phyloP scores from a whole-genome alignment of 1,140 invertebrate species.

The Danaus melanippus region DNA sequence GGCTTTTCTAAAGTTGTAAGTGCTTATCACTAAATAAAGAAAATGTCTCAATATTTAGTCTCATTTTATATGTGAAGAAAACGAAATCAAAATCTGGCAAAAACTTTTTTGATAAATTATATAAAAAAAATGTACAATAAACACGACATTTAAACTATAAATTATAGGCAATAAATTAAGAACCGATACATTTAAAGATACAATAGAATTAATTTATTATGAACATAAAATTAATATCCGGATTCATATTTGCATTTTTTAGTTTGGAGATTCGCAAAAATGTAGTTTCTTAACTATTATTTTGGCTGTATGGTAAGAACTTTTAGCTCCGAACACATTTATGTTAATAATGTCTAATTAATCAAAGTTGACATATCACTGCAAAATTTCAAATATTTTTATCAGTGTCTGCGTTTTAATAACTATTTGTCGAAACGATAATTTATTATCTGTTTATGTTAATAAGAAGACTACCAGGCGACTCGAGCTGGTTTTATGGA shows the following conservation, averaged over 20 bases:
- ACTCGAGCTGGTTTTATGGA: conserved; percentile 58
- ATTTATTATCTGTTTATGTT: conserved; percentile 59
- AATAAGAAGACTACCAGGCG: conserved; percentile 52
- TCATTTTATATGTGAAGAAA: too few relatives aligned
- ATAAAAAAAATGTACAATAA: too few relatives aligned
- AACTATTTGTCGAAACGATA: conserved; percentile 63
- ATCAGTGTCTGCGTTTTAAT: conserved; percentile 45
- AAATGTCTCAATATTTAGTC: too few relatives aligned
- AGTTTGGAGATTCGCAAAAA: too few relatives aligned
- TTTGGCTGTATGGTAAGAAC: too few relatives aligned
- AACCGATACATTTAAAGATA: conserved; percentile 10
- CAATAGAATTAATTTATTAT: conserved; percentile 11
- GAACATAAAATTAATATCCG: conserved; percentile 17
- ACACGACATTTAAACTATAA: neutral
- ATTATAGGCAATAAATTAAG: conserved; percentile 10
- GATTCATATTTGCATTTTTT: conserved; percentile 12
- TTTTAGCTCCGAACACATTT: too few relatives aligned
- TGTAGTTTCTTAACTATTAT: too few relatives aligned
- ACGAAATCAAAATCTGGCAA: too few relatives aligned
- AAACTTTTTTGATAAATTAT: too few relatives aligned
- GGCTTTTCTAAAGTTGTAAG: too few relatives aligned
- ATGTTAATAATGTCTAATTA: conserved; percentile 25
- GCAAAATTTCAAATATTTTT: conserved; percentile 54
- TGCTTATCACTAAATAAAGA: too few relatives aligned
- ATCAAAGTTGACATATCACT: conserved; percentile 58